Evolutionary conservation across 2,113 vertebrate genomes (phyloP), one percentile per base, ranked within the genome.

Genomic region (Pimephales promelas): DNA sequence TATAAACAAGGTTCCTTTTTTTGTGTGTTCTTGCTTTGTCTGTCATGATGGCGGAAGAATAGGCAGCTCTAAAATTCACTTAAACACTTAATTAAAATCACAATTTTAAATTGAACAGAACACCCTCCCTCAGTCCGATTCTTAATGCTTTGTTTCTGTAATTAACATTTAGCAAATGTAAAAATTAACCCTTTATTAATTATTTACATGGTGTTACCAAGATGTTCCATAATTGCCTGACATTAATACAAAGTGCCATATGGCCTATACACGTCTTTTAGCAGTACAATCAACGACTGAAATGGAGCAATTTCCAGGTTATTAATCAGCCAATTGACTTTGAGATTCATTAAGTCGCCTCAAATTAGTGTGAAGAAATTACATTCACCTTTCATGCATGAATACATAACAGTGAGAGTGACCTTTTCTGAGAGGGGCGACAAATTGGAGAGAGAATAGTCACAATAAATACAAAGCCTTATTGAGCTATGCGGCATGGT

Each of bases 241-340:
- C 86, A 92, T 92, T 86, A 88, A 85, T 86, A 86, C 86, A 86
- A 88, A 83, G 86, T 86, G 83, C 90, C 88, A 89, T 90, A 90
- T 88, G 82, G 81, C 47, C 43, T 81, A 89, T 81, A 89, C 36
- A 84, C 86, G 79, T 56, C 73, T 34, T 28, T 83, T 81, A 75
- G 57, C 64, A 85, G 83, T 73, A 73, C 81, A 83, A 90, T 91
- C 87, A 88, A 66, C n/a, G 70, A 87, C 84, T 28, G 1, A 75
- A 85, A 61, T 62, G 75, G 81, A 83, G 84, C 77, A 75, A 86
- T 86, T 88, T 89, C 83, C 82, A 81, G 79, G 81, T 86, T 90
- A 91, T 90, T 91, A 90, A 90, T 88, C 71, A 89, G 87, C 85
- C 89, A 89, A 91, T 84, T 90, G 81, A 86, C 77, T 61, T 71